Evolutionary conservation across 2,888 invertebrate species (phyloP).

Genomic region (Pseudolycoriella hygida): DNA sequence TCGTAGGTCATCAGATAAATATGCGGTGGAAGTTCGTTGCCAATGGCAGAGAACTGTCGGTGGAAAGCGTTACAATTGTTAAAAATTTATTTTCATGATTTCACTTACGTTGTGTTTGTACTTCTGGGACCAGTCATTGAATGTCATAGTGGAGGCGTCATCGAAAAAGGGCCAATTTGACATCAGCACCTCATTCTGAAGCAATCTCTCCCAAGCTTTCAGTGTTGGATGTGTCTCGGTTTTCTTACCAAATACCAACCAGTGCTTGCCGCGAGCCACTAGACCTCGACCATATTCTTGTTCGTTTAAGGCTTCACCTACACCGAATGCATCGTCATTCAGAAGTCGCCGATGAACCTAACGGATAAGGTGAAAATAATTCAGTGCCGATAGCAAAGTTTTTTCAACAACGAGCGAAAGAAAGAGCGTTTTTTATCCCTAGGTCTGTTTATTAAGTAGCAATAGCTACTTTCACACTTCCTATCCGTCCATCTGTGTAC

Average conservation of each 20-base stretch:
- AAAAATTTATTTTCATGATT: not conserved
- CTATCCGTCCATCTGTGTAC: too few species aligned
- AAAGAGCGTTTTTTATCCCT: too few species aligned
- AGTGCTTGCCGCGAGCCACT: constrained; percentile 51
- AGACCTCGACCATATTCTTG: constrained; percentile 47
- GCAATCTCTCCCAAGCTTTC: constrained; percentile 28
- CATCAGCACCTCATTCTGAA: constrained; percentile 36
- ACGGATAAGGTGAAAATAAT: too few species aligned
- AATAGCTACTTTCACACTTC: too few species aligned
- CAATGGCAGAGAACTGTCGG: constrained; percentile 36
- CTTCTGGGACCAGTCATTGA: constrained; percentile 32
- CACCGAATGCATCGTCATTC: constrained; percentile 84
- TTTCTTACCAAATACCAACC: constrained; percentile 23
- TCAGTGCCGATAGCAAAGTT: too few species aligned
- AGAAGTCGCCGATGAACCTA: constrained; percentile 68
- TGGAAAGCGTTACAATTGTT: not conserved
- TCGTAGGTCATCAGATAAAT: constrained; percentile 65
- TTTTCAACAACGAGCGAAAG: too few species aligned
- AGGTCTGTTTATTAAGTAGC: too few species aligned
- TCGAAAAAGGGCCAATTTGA: constrained; percentile 44
- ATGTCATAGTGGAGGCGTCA: constrained; percentile 30
- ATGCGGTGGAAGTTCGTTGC: constrained; percentile 40
- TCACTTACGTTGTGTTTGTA: constrained; percentile 14
- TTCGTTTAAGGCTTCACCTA: constrained; percentile 82
- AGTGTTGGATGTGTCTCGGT: constrained; percentile 20